phyloP scores from a whole-genome alignment of 1,140 invertebrate species.

The Frieseomelitta varia region DNA sequence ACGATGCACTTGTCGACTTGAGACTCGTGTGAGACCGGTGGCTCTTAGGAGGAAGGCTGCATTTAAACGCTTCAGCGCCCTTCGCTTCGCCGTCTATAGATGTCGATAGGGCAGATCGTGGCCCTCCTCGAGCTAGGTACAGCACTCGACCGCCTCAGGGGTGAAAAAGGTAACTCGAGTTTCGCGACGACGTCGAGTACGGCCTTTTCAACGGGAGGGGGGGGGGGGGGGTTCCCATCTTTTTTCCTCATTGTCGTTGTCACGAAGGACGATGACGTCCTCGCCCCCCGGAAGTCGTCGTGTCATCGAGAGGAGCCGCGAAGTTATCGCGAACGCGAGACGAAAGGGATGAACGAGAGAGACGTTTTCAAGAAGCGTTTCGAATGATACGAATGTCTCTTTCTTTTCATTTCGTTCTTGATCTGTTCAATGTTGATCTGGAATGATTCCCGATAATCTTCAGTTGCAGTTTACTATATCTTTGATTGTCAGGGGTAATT shows the following conservation, averaged over 20 bases:
- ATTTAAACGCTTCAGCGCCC: constrained; percentile 44
- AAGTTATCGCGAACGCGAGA: too few species aligned
- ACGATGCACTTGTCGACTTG: constrained; percentile 29
- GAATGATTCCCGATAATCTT: too few species aligned
- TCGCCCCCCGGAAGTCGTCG: constrained; percentile 18
- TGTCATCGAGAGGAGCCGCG: too few species aligned
- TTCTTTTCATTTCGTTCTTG: too few species aligned
- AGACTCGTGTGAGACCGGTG: too few species aligned
- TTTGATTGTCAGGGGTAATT: too few species aligned
- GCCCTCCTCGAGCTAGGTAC: constrained; percentile 45
- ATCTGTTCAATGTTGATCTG: too few species aligned
- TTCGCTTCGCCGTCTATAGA: constrained; percentile 60
- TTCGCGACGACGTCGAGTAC: constrained; percentile 60
- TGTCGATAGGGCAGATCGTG: constrained; percentile 76
- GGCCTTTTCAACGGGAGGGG: constrained; percentile 53
- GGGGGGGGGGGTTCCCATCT: constrained; percentile 2
- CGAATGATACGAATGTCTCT: too few species aligned
- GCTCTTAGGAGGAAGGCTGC: not conserved
- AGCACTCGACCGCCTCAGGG: constrained; percentile 50
- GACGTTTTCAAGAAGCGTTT: too few species aligned
- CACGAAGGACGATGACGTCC: constrained; percentile 66
- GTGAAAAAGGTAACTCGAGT: constrained; percentile 69
- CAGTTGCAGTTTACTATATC: too few species aligned
- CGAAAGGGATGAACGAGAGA: too few species aligned
- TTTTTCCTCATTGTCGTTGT: constrained; percentile 72